Conservation (phyloP, 2,113 vertebrate species). For the Mustelus asterias region DNA sequence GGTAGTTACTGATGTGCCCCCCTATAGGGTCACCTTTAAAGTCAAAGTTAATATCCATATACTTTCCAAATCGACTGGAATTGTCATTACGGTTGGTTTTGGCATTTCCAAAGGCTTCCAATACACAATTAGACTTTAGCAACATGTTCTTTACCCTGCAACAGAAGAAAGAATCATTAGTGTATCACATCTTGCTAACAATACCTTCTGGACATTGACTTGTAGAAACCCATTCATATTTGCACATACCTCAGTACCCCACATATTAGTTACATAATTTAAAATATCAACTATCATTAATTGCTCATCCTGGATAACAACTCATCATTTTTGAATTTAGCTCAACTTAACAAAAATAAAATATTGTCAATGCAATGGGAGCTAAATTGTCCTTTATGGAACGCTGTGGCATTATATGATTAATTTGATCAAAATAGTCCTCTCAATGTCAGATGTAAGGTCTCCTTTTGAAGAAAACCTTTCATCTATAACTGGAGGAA, state of each 20-base stretch:
- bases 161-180: not conserved
- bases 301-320: not conserved
- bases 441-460: not conserved
- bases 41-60: slow-evolving; percentile 99
- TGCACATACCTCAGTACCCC: not conserved
- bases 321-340: not conserved
- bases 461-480: not conserved
- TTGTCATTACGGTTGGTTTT: slow-evolving; percentile 98
- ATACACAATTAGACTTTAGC: slow-evolving; percentile 93
- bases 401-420: not conserved
- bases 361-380: not conserved
- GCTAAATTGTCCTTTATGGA: not conserved
- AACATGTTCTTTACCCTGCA: slow-evolving; percentile 92
- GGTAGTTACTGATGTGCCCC: slow-evolving; percentile 96
- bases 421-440: not conserved
- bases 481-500: not conserved
- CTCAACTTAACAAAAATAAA: not conserved
- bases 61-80: slow-evolving; percentile 96
- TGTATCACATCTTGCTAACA: not conserved
- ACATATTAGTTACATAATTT: not conserved
- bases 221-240: not conserved
- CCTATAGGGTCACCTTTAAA: slow-evolving; percentile 97
- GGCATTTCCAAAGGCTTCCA: slow-evolving; percentile 96
- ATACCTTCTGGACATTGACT: no score
- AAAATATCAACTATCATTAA: not conserved